phyloP scores from a whole-genome alignment of 2,113 vertebrate genomes.

The Ibidorhyncha struthersii region DNA sequence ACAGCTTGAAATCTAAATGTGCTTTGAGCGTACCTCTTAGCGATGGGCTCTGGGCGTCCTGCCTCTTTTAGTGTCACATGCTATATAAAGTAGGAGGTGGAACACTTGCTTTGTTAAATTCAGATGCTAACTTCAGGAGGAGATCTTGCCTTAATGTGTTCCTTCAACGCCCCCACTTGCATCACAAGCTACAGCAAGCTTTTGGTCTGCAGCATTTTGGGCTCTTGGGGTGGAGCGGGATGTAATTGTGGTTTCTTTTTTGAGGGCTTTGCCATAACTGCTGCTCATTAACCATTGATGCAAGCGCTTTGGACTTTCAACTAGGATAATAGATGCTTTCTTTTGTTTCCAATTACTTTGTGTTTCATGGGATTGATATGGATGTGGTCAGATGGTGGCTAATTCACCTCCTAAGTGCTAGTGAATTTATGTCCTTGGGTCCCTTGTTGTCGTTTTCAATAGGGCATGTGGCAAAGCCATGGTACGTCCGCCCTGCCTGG shows the following conservation, averaged over 20 bases:
- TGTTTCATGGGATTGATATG: not conserved
- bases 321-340: not conserved
- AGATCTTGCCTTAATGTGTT: constrained; percentile 20
- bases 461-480: fast-evolving
- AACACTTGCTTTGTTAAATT: constrained; percentile 25
- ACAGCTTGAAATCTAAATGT: not conserved
- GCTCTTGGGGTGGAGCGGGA: not conserved
- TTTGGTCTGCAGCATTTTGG: not conserved
- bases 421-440: not conserved
- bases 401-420: not conserved
- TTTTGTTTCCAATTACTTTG: not conserved
- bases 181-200: not conserved
- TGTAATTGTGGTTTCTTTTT: constrained; percentile 1
- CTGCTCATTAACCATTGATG: constrained; percentile 28
- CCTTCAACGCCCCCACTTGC: not conserved
- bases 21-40: not conserved
- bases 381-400: not conserved
- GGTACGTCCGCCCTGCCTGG: fast-evolving
- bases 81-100: constrained; percentile 11
- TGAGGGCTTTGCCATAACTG: constrained; percentile 24
- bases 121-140: constrained; percentile 26
- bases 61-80: not conserved
- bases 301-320: not conserved
- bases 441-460: not conserved
- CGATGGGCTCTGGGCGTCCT: constrained; percentile 16